Evolutionary conservation across 2,113 vertebrate genomes (phyloP).

Genomic region (Bothrops jararaca): DNA sequence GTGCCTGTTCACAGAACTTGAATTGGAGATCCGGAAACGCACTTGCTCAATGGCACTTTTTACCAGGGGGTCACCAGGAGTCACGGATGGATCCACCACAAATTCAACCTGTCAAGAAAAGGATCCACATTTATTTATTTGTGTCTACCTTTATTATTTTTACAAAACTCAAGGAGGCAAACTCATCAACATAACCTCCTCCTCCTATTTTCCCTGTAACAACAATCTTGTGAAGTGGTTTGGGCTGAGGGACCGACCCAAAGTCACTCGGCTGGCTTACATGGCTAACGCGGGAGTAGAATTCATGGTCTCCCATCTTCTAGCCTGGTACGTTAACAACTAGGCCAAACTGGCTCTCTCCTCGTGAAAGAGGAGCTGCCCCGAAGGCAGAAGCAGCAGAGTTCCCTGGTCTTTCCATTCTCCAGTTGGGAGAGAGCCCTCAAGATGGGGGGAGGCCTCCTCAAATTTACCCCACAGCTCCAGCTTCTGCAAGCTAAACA

Average conservation of each 20-base stretch:
- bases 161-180: neutral
- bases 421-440: too few species aligned
- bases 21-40: constrained; percentile 91
- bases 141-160: neutral
- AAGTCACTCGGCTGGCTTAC: neutral
- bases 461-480: neutral
- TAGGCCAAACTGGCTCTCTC: neutral
- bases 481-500: neutral
- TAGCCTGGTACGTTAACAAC: neutral
- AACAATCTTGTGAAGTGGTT: neutral
- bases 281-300: neutral
- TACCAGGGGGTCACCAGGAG: constrained; percentile 82
- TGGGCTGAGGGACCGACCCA: too few species aligned
- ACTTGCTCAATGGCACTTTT: constrained; percentile 88
- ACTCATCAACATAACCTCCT: neutral
- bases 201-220: neutral
- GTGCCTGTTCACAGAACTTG: constrained; percentile 79
- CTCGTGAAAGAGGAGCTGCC: neutral
- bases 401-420: too few species aligned
- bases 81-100: constrained; percentile 89
- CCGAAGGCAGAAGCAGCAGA: neutral
- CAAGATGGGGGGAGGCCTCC: neutral
- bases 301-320: neutral
- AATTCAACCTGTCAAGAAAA: constrained; percentile 81
- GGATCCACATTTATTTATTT: neutral